phyloP scores from a whole-genome alignment of 2,888 invertebrate species.

The Heliconius erato region DNA sequence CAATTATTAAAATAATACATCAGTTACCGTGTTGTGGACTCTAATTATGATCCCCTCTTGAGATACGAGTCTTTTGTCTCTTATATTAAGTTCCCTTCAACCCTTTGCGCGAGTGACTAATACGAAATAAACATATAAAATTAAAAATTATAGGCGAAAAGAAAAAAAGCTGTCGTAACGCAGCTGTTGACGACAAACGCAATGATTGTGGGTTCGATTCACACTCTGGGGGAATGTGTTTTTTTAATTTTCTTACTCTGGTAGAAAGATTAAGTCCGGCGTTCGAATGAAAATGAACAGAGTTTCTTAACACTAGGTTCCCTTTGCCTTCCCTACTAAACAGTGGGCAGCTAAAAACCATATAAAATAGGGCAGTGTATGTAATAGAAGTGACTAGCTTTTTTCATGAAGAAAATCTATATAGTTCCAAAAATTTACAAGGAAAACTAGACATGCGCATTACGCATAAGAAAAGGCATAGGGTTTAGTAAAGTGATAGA shows the following conservation, averaged over 20 bases:
- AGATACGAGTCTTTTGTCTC: conserved; percentile 34
- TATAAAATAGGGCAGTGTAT: not conserved
- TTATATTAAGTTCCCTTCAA: conserved; percentile 21
- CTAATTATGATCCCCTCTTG: conserved; percentile 36
- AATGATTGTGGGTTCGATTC: too few species aligned
- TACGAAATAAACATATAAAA: conserved; percentile 1
- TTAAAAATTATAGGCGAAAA: not conserved
- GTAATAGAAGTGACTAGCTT: not conserved
- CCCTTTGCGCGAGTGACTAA: conserved; percentile 31
- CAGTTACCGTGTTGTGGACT: conserved; percentile 10
- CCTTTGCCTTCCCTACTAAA: too few species aligned
- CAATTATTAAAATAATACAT: conserved; percentile 18
- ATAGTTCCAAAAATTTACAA: not conserved
- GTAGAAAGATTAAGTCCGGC: too few species aligned
- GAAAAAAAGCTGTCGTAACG: too few species aligned
- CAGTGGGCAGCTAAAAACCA: too few species aligned
- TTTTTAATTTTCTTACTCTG: too few species aligned
- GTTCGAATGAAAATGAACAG: too few species aligned
- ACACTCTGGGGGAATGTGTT: too few species aligned
- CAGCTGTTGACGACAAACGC: too few species aligned
- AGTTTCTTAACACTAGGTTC: too few species aligned
- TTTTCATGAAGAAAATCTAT: conserved; percentile 7
- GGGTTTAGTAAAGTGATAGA: not conserved
- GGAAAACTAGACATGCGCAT: conserved; percentile 14
- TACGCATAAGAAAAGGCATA: not conserved